Conservation (phyloP, 1,140 invertebrate species). For the Drosophila auraria region DNA sequence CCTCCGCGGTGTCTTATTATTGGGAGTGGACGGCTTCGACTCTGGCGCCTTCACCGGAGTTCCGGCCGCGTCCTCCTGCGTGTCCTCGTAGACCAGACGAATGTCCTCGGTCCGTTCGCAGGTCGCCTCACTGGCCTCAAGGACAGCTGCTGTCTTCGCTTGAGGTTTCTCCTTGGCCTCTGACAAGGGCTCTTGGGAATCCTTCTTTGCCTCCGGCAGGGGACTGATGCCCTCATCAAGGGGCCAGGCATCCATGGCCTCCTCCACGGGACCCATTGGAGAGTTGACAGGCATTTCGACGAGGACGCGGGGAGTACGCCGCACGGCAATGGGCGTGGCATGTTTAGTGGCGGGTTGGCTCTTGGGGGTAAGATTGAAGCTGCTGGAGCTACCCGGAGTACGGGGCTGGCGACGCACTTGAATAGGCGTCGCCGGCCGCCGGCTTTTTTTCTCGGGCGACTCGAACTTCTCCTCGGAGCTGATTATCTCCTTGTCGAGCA, state of each 20-base stretch:
- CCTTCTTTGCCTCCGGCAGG: slow-evolving; percentile 10
- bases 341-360: slow-evolving; percentile 53
- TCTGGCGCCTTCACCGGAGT: slow-evolving; percentile 40
- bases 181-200: slow-evolving; percentile 7
- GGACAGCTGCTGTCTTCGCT: slow-evolving; percentile 65
- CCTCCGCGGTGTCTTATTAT: slow-evolving; percentile 87
- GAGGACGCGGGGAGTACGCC: slow-evolving; percentile 70
- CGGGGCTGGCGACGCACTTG: slow-evolving; percentile 71
- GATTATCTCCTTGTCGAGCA: slow-evolving; percentile 80
- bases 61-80: slow-evolving; percentile 52
- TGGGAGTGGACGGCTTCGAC: slow-evolving; percentile 62
- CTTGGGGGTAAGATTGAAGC: slow-evolving; percentile 46
- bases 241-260: slow-evolving; percentile 78
- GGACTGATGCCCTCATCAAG: slow-evolving; percentile 61
- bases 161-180: slow-evolving; percentile 53
- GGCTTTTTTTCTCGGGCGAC: slow-evolving; percentile 76
- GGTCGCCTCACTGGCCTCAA: slow-evolving; percentile 75
- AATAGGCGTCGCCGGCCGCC: slow-evolving; percentile 72
- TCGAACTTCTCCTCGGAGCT: slow-evolving; percentile 82
- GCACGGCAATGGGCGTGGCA: slow-evolving; percentile 76
- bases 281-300: slow-evolving; percentile 52
- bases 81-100: slow-evolving; percentile 88
- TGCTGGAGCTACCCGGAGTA: slow-evolving; percentile 64
- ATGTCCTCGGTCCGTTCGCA: slow-evolving; percentile 87
- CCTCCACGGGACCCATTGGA: slow-evolving; percentile 83